Evolutionary conservation across 30 jellyfish, hydroid and myxozoan species (phyloP), one percentile per base, ranked within the genome.

Genomic region (Catostylus mosaicus): DNA sequence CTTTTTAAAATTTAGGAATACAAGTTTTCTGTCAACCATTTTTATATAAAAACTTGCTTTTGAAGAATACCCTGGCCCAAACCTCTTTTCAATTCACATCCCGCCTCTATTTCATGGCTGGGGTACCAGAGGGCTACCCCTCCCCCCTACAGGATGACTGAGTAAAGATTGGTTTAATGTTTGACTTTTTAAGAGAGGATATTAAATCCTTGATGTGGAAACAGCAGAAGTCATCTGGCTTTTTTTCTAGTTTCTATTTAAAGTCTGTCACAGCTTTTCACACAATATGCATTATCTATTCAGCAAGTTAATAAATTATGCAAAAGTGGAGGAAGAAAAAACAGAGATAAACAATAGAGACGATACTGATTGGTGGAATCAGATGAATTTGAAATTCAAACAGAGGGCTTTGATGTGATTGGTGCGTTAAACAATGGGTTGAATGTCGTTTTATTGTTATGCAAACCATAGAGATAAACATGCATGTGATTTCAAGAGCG

Each of bases 341-440:
- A 66, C 78, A 29, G 59, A 30, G 78, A 57, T 0, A 70, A 52
- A 73, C 84, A 73, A 73, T 29, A 2, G 30, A 20, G n/a, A 27
- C 61, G 47, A 29, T 1, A 20, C 38, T 48, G 71, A 73, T 73
- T 73, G 84, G 84, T 48, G 8, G 71, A n/a, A 0, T 3, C 14
- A 6, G 72, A 23, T 46, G 59, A 47, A 66, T 30, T 22, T 31
- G 27, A 19, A 1, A 48, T 22, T 30, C 40, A 73, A 73, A 43
- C 48, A 48, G 27, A 19, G 20, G 27, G 34, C 48, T 2, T 38
- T 2, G 5, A 30, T 16, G 47, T 54, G 69, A 54, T 73, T 73
- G 84, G 67, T 37, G 36, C 47, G 32, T 14, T 18, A 18, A 48
- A 73, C 71, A 73, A 73, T 23, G 10, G 50, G 32, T 34, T 40